Base-by-base conservation (phyloP, 2,113 vertebrate species). In the Emydura subglobosa region DNA sequence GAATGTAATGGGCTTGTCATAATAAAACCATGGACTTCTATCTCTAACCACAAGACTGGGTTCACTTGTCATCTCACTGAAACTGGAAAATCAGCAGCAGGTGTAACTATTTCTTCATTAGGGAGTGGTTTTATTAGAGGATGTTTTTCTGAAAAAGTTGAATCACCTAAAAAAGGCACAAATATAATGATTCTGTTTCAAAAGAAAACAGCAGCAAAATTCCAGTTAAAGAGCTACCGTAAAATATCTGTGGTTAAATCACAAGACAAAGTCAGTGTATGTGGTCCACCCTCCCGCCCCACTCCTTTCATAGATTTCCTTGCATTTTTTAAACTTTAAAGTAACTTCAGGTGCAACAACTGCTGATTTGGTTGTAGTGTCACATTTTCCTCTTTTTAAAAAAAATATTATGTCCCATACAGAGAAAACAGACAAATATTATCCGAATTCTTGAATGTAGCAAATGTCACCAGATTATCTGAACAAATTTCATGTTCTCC, bases 1-100 rank as follows among this genome's bases (percentile, higher is more conserved):
- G 13, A 98, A 74, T 7, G 97, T 97, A 68, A 96, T 85, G 61
- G 97, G 95, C 72, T 98, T 98, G 93, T 98, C 97, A 27, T 97
- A 97, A 79, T 97, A 95, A n/a, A 90, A 83, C 92, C 97, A 98
- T 82, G 94, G 81, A 2, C 83, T 82, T 21, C 91, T 72, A 10
- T 49, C 88, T 21, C 50, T 9, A 25, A 3, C 42, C 1, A 49
- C 2, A 91, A 85, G 34, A 82, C 78, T n/a, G 82, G 13, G 9
- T 39, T 88, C 59, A 74, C 68, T 44, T 81, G 44, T 12, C n/a
- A 22, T 83, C 3, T 27, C 49, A 31, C 31, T 13, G 39, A 79
- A 49, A 2, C 6, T 2, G 53, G 47, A 65, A 47, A 86, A 83
- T 65, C 51, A 57, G 79, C 21, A 44, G 44, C 44, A 89, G 22